Evolutionary conservation across 2,888 invertebrate species (phyloP).

Genomic region (Zeuzera pyrina): DNA sequence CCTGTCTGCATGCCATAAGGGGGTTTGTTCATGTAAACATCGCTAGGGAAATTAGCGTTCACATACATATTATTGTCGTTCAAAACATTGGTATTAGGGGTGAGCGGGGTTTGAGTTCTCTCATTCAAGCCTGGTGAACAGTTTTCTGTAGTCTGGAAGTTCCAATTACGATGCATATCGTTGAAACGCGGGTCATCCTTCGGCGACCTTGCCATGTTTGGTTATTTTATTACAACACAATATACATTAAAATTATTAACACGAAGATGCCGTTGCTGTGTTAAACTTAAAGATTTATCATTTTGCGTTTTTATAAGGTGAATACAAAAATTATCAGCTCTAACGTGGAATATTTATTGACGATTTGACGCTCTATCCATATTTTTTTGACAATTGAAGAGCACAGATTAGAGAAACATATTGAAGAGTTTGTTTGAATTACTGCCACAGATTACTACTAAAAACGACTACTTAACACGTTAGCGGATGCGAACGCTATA

Average conservation of each 20-base stretch:
- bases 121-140: slow-evolving; percentile 51
- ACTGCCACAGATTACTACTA: background rate
- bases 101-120: slow-evolving; percentile 38
- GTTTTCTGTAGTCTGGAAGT: slow-evolving; percentile 50
- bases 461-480: background rate
- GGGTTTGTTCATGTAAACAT: slow-evolving; percentile 56
- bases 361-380: slow-evolving; percentile 44
- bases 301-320: slow-evolving; percentile 32
- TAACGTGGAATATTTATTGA: slow-evolving; percentile 53
- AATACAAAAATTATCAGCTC: slow-evolving; percentile 29
- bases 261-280: slow-evolving; percentile 20
- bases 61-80: slow-evolving; percentile 51
- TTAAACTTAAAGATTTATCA: slow-evolving; percentile 49
- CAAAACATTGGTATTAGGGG: slow-evolving; percentile 34
- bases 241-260: slow-evolving; percentile 16
- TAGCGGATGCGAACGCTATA: too few relatives aligned
- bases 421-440: background rate
- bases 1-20: slow-evolving; percentile 41
- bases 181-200: slow-evolving; percentile 63
- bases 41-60: slow-evolving; percentile 41
- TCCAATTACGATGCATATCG: slow-evolving; percentile 62
- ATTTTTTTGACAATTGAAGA: background rate
- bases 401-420: background rate
- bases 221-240: slow-evolving; percentile 31
- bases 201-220: slow-evolving; percentile 70